Evolutionary conservation across 2,113 vertebrate species (phyloP).

Genomic region (Tor tambroides): DNA sequence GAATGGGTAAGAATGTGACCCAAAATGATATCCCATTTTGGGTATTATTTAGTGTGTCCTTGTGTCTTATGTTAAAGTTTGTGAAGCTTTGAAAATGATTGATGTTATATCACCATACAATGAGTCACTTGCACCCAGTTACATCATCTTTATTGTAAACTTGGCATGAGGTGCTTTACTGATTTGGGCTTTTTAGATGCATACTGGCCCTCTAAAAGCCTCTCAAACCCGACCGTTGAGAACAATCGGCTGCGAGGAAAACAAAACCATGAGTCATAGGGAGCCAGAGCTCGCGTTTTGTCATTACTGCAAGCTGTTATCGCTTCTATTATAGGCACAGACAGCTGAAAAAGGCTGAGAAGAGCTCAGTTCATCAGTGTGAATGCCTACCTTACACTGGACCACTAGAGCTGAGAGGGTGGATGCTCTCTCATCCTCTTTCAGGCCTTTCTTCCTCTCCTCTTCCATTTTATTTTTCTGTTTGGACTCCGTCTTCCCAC

Average conservation of each 20-base stretch:
- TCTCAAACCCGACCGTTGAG: background rate
- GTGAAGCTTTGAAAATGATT: too few species aligned
- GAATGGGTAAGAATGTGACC: too few species aligned
- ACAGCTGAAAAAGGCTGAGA: background rate
- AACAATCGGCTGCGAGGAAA: background rate
- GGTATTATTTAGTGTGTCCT: too few species aligned
- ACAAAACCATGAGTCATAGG: constrained; percentile 38
- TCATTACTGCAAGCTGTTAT: constrained; percentile 26
- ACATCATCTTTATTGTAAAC: constrained; percentile 13
- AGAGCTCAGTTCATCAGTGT: background rate
- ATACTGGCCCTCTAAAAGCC: background rate
- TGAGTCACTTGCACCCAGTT: too few species aligned
- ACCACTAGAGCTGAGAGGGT: constrained; percentile 77
- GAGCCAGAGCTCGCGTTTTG: background rate
- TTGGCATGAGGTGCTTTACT: background rate
- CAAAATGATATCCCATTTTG: too few species aligned
- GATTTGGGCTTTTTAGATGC: background rate
- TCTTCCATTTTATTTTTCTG: constrained; percentile 50
- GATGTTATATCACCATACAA: too few species aligned
- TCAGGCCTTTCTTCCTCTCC: constrained; percentile 42
- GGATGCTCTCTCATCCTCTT: constrained; percentile 50
- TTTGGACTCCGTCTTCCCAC: constrained; percentile 58
- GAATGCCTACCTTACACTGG: constrained; percentile 84
- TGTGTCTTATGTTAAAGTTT: too few species aligned
- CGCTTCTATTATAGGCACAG: constrained; percentile 6